Evolutionary conservation across 2,888 invertebrate species (phyloP).

Genomic region (Globia sparganii): DNA sequence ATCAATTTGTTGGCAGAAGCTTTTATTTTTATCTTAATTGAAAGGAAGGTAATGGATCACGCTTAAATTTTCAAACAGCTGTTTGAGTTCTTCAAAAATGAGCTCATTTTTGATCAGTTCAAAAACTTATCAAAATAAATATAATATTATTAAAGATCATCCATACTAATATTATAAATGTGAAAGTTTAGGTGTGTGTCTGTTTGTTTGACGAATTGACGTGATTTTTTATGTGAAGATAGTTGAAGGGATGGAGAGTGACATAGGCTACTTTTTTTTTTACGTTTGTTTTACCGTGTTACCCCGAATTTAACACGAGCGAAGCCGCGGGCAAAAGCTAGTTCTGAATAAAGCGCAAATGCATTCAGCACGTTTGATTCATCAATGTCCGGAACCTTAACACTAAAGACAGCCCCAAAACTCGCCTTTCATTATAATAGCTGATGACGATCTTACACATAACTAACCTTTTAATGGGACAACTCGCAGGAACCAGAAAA

Average conservation of each 20-base stretch:
- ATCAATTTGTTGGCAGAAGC: background rate
- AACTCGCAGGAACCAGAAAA: background rate
- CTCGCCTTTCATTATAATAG: background rate
- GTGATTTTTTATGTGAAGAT: too few relatives aligned
- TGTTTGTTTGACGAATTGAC: too few relatives aligned
- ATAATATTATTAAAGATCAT: background rate
- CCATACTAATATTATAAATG: too few relatives aligned
- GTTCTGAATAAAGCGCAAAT: too few relatives aligned
- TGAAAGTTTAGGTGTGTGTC: too few relatives aligned
- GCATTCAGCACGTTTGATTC: background rate
- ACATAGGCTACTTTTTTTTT: too few relatives aligned
- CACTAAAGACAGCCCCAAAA: background rate
- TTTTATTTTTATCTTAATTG: constrained; percentile 9
- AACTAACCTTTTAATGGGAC: background rate
- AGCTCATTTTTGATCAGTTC: background rate
- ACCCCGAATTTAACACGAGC: too few relatives aligned
- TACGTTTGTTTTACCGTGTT: too few relatives aligned
- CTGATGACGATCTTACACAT: background rate
- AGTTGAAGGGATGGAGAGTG: too few relatives aligned
- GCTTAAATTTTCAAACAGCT: background rate
- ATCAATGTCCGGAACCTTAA: background rate
- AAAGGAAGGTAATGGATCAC: background rate
- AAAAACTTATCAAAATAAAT: background rate
- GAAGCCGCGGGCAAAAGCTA: too few relatives aligned
- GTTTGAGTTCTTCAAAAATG: background rate